phyloP scores from a whole-genome alignment of 2,888 invertebrate genomes.

The Azorinus chamasolen region DNA sequence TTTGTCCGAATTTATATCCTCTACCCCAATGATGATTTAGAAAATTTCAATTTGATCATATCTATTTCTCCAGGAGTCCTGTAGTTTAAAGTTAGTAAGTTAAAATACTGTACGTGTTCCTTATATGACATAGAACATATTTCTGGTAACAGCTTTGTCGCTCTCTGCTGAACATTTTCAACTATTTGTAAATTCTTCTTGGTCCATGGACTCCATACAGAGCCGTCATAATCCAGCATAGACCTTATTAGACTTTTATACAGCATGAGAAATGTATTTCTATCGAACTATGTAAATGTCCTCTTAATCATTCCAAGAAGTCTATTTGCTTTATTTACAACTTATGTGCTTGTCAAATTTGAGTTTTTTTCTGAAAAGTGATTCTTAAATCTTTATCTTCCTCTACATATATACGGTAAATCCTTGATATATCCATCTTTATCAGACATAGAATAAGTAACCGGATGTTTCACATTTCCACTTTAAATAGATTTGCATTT shows the following conservation, averaged over 20 bases:
- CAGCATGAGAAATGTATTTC: background rate
- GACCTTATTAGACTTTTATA: conserved; percentile 5
- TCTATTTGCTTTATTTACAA: background rate
- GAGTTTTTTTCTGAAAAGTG: background rate
- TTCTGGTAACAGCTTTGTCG: conserved; percentile 1
- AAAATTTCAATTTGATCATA: background rate
- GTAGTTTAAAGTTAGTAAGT: conserved; percentile 1
- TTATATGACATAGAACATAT: background rate
- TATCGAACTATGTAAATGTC: background rate
- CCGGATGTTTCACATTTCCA: conserved; percentile 4
- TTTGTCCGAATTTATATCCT: background rate
- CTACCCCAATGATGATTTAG: background rate
- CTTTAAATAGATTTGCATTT: conserved; percentile 1
- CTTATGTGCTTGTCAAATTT: conserved; percentile 6
- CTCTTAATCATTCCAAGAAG: conserved; percentile 9
- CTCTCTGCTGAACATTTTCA: conserved; percentile 3
- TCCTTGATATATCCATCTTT: background rate
- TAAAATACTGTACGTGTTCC: background rate
- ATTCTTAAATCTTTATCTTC: conserved; percentile 5
- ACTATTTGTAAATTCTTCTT: background rate
- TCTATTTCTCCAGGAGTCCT: conserved; percentile 4
- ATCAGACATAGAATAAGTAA: conserved; percentile 5
- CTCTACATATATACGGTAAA: background rate
- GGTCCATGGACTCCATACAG: background rate
- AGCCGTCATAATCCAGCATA: conserved; percentile 1